A percentile compares a stretch with the other conserved stretches of the same genome.
Evolutionary conservation across 2,113 vertebrate species (phyloP).

Genomic region (Tiliqua scincoides): DNA sequence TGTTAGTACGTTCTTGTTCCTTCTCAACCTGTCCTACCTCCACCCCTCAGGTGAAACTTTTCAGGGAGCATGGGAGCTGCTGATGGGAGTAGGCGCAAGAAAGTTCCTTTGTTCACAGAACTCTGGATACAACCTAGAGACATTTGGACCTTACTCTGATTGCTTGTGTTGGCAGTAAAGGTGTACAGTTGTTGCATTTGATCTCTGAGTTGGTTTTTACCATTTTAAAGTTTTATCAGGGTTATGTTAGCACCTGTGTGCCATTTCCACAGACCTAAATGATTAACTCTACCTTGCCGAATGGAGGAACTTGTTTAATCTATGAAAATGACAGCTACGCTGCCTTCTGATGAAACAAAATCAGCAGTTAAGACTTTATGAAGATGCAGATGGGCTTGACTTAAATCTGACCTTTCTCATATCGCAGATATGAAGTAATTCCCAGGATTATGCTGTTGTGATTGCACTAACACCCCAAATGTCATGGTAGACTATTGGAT

Average conservation of each 20-base stretch:
- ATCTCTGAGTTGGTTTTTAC: not conserved
- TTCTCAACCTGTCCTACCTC: too few relatives aligned
- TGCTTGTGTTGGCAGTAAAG: not conserved
- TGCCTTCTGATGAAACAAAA: constrained; percentile 17
- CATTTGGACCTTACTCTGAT: not conserved
- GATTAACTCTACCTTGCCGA: constrained; percentile 17
- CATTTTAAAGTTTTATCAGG: not conserved
- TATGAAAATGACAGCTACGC: not conserved
- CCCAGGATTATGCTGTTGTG: constrained; percentile 19
- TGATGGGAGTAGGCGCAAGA: too few relatives aligned
- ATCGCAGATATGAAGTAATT: constrained; percentile 20
- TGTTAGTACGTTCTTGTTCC: too few relatives aligned
- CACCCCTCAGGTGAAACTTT: too few relatives aligned
- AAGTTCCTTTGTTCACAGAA: too few relatives aligned
- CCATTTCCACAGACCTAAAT: constrained; percentile 22
- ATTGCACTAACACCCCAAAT: constrained; percentile 28
- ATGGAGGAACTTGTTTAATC: constrained; percentile 4
- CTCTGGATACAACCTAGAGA: too few relatives aligned
- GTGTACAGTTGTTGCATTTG: not conserved
- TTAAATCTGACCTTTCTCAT: constrained; percentile 39
- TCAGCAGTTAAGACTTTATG: constrained; percentile 13
- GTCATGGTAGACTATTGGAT: constrained; percentile 22
- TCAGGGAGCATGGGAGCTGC: too few relatives aligned
- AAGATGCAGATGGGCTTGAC: constrained; percentile 20
- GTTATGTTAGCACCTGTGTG: constrained; percentile 13